A percentile compares a stretch with the other conserved stretches of the same genome.
phyloP scores from a whole-genome alignment of 2,888 invertebrate genomes.

The Tetrapedia diversipes region DNA sequence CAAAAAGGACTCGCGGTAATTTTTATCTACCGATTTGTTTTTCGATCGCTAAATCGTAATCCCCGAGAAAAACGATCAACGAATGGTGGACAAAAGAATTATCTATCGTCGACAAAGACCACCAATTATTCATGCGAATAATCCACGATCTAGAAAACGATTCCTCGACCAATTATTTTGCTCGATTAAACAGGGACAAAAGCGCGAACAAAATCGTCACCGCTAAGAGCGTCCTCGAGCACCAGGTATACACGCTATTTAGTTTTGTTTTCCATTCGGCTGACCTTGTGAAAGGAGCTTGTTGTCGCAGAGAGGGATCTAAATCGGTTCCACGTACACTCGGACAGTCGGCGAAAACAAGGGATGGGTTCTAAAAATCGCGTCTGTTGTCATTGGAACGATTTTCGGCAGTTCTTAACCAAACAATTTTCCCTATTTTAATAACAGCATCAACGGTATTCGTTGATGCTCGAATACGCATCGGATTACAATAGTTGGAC shows the following conservation, averaged over 20 bases:
- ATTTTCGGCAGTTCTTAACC: neutral
- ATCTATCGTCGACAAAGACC: no score
- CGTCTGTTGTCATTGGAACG: neutral
- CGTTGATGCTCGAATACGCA: no score
- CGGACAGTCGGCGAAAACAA: slow-evolving; percentile 8
- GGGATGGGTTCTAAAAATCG: neutral
- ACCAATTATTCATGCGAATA: slow-evolving; percentile 27
- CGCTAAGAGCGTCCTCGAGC: no score
- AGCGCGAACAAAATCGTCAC: neutral
- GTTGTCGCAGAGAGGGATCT: slow-evolving; percentile 1
- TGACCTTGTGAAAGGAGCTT: neutral
- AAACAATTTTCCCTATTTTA: slow-evolving; percentile 1
- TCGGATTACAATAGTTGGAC: no score
- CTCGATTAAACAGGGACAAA: neutral
- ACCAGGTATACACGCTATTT: neutral
- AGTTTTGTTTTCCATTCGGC: neutral
- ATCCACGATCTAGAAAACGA: slow-evolving; percentile 20
- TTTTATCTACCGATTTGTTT: no score
- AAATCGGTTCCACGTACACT: slow-evolving; percentile 8
- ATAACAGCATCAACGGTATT: no score
- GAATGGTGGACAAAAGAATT: neutral
- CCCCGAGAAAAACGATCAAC: neutral
- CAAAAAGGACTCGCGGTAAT: neutral
- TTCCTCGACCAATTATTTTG: no score
- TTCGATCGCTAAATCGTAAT: neutral